Base-by-base conservation (phyloP, 2,797 vertebrate species). In the Spinibarbus caldwelli region DNA sequence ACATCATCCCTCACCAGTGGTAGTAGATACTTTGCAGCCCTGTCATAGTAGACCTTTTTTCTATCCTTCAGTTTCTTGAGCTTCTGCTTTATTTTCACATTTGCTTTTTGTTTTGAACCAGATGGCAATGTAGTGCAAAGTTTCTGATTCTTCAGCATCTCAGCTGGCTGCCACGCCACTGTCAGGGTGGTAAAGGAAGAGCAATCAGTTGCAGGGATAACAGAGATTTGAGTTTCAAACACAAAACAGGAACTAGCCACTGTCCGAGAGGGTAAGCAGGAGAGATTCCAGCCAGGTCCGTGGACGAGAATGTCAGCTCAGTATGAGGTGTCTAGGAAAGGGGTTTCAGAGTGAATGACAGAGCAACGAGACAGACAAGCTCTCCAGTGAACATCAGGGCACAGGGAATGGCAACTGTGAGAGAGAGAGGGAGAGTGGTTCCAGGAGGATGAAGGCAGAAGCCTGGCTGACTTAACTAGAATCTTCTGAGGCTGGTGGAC, bases 1-100 rank as follows among this genome's bases (percentile, higher is more conserved):
- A 34, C 34, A 29, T 86, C 77, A 80, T 84, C 4, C 17, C 11
- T 75, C 17, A 17, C 6, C 6, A 83, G 59, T 59, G 79, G 54
- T 54, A 19, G 2, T 3, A 85, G 66, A 7, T 10, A 45, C 8
- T 38, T 84, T 12, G 84, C 2, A 64, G 85, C 10, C 23, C 64
- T 85, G 47, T 88, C 85, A 76, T 85, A 77, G 8, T 19, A n/a
- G 7, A 11, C 4, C 62, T 88, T 86, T 15, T 88, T 80, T 21
- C 26, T 86, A 9, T 2, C 1, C 14, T 80, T 52, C 31, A 54
- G 34, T 5, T 52, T 71, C 17, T 62, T 45, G 3, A 10, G 47
- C 26, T 52, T 79, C 5, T 88, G 36, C 21, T 71, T 38, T 6
- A 62, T 12, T 12, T 71, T 49, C 10, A 12, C 15, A 1, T 71